phyloP scores from a whole-genome alignment of 2,113 vertebrate species.

The Neogobius melanostomus region DNA sequence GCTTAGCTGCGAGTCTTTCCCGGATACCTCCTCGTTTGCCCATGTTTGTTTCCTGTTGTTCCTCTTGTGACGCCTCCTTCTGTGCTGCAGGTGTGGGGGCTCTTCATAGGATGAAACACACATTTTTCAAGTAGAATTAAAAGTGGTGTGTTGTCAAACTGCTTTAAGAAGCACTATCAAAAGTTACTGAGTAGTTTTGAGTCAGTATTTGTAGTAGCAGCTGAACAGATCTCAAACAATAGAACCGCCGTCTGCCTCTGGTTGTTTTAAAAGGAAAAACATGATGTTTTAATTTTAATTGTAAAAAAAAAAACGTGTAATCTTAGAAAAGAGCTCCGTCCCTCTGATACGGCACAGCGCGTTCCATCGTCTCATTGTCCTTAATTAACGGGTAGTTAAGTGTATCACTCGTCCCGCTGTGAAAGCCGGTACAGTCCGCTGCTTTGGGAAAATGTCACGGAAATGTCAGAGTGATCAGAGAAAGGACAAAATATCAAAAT shows the following conservation, averaged over 20 bases:
- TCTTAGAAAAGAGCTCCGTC: not conserved
- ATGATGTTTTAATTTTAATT: not conserved
- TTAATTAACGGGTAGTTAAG: not conserved
- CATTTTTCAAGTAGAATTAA: no score
- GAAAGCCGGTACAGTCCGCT: not conserved
- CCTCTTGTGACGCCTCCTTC: no score
- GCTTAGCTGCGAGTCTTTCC: no score
- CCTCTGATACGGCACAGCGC: not conserved
- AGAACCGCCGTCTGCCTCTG: not conserved
- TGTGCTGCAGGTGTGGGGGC: no score
- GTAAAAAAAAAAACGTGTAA: not conserved
- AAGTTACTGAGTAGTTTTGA: no score
- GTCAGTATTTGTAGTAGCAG: no score
- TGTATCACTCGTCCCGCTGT: not conserved
- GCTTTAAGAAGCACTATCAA: no score
- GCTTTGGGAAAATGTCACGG: not conserved
- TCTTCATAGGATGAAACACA: no score
- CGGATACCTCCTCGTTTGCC: no score
- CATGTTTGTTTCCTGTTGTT: no score
- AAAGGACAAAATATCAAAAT: not conserved
- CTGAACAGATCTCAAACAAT: not conserved
- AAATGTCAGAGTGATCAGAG: constrained; percentile 1
- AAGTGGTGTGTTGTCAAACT: no score
- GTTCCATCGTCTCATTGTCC: constrained; percentile 1
- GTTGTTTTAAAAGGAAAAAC: not conserved